phyloP scores from a whole-genome alignment of 2,113 vertebrate species.

The Paraplagusia blochii region DNA sequence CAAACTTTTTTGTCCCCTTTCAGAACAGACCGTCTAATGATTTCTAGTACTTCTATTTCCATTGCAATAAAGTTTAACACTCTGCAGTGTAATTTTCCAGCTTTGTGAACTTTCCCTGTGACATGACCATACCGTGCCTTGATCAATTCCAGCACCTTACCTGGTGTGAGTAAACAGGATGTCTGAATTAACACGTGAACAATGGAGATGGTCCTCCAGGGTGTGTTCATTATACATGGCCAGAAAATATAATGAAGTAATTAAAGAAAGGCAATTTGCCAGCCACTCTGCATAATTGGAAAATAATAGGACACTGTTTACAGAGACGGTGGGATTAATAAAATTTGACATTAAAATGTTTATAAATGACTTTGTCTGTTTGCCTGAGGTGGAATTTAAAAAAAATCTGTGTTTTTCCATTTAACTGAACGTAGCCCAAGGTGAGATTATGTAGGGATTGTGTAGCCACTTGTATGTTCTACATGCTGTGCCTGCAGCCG shows the following conservation, averaged over 20 bases:
- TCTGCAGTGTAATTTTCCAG: neutral
- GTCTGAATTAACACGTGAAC: conserved; percentile 44
- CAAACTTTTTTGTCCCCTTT: no score
- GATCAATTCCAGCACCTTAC: conserved; percentile 4
- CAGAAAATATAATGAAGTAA: conserved; percentile 46
- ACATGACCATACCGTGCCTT: neutral
- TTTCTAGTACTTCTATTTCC: no score
- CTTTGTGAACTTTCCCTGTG: neutral
- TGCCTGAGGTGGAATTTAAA: conserved; percentile 20
- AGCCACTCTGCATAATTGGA: conserved; percentile 41
- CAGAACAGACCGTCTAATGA: no score
- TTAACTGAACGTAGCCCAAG: conserved; percentile 1
- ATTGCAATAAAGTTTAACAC: neutral
- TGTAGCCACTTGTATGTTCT: neutral
- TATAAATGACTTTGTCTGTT: conserved; percentile 29
- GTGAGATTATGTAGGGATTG: neutral
- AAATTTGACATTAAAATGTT: conserved; percentile 36
- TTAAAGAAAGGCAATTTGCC: conserved; percentile 48
- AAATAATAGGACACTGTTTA: conserved; percentile 50
- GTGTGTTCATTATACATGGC: conserved; percentile 37
- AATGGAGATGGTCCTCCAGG: conserved; percentile 22
- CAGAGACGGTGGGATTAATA: conserved; percentile 32
- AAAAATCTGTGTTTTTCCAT: conserved; percentile 12
- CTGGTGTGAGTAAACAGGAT: conserved; percentile 20
- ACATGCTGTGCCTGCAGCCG: conserved; percentile 4